Conservation (phyloP, 1,140 invertebrate species). For the Brachionus sp. region DNA sequence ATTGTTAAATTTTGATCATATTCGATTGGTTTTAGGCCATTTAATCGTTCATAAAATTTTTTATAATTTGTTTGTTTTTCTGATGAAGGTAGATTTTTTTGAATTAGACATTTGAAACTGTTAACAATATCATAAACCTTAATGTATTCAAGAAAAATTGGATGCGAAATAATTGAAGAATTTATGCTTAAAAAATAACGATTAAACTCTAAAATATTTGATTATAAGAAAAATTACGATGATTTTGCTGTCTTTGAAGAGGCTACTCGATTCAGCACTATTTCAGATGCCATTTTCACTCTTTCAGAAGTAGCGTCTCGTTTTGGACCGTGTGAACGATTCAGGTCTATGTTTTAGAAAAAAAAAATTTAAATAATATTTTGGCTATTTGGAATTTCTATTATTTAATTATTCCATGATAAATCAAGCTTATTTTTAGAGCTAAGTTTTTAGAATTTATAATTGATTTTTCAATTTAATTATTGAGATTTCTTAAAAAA, state of each 20-base stretch:
- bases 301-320: not conserved
- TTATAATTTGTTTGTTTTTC: slow-evolving; percentile 51
- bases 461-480: no score
- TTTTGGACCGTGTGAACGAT: not conserved
- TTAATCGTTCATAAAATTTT: slow-evolving; percentile 50
- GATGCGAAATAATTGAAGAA: slow-evolving; percentile 47
- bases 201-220: not conserved
- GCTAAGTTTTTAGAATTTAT: no score
- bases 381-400: no score
- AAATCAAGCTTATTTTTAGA: no score
- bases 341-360: not conserved
- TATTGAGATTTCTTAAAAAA: no score
- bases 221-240: slow-evolving; percentile 12
- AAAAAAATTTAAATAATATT: not conserved
- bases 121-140: slow-evolving; percentile 51
- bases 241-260: slow-evolving; percentile 17
- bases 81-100: slow-evolving; percentile 50
- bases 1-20: slow-evolving; percentile 51
- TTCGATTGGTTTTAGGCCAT: slow-evolving; percentile 50
- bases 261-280: not conserved
- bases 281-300: not conserved
- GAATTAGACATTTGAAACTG: slow-evolving; percentile 53
- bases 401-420: no score
- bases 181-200: not conserved
- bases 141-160: slow-evolving; percentile 53